Evolutionary conservation across 2,797 vertebrate species (phyloP).

Genomic region (Megaceryle alcyon): DNA sequence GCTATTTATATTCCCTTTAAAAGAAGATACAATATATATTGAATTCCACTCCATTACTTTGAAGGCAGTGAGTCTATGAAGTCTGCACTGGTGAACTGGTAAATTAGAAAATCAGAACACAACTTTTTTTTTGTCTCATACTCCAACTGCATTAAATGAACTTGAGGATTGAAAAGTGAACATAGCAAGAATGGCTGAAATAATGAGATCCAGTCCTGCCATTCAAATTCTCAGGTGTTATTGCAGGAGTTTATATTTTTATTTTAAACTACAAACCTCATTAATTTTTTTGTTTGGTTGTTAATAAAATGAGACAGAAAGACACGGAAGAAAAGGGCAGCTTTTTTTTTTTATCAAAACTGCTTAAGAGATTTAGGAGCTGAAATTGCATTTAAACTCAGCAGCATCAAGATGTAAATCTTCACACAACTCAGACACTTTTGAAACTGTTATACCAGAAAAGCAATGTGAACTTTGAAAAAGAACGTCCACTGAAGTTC

Average conservation of each 20-base stretch:
- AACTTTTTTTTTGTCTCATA: slow-evolving; percentile 44
- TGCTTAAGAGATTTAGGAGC: neutral
- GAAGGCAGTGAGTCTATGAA: slow-evolving; percentile 56
- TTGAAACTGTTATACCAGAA: neutral
- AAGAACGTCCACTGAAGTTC: neutral
- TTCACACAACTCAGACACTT: neutral
- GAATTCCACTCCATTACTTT: slow-evolving; percentile 61
- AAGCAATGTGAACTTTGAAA: neutral
- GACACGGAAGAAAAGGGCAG: neutral
- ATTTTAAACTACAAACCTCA: neutral
- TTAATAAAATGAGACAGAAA: neutral
- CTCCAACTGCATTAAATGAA: slow-evolving; percentile 47
- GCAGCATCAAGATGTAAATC: neutral
- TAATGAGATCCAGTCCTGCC: neutral
- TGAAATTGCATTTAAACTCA: neutral
- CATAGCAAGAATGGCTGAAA: slow-evolving; percentile 36
- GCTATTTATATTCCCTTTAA: slow-evolving; percentile 36
- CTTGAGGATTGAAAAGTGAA: neutral
- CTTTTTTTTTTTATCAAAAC: neutral
- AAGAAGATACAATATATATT: slow-evolving; percentile 25
- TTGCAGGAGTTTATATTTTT: neutral
- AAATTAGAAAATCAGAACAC: slow-evolving; percentile 74
- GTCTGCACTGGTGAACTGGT: slow-evolving; percentile 74
- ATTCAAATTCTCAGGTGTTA: slow-evolving; percentile 8
- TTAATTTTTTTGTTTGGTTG: neutral